These are phyloP conservation scores for Pholis gunnellus DNA, from an alignment of 2,113 vertebrate species.

Conservation along the genomic window DNA sequence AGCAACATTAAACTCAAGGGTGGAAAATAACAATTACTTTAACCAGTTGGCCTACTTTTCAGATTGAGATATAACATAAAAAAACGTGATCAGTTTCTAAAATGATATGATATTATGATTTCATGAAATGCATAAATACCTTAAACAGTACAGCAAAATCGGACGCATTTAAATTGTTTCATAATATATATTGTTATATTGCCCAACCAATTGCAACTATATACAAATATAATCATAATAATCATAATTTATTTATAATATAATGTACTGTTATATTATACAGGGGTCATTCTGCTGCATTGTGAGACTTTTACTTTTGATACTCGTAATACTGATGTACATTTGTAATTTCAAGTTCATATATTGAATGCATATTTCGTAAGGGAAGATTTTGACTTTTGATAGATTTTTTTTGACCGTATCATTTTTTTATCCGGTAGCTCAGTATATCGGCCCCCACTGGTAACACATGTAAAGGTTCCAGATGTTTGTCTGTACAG, in stretches of 20 bases:
- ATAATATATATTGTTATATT: too few relatives aligned
- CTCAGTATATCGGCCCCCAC: not conserved
- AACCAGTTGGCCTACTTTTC: not conserved
- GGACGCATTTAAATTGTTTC: too few relatives aligned
- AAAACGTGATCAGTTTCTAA: too few relatives aligned
- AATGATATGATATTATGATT: too few relatives aligned
- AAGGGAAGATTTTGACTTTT: not conserved
- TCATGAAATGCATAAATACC: too few relatives aligned
- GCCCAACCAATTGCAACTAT: too few relatives aligned
- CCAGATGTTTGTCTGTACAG: not conserved
- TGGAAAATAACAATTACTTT: too few relatives aligned
- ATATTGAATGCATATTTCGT: not conserved
- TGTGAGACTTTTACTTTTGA: not conserved
- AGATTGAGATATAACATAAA: too few relatives aligned
- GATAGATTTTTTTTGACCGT: not conserved
- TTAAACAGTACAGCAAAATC: too few relatives aligned
- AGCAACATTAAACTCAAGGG: too few relatives aligned
- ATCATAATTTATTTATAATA: not conserved
- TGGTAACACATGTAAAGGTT: not conserved
- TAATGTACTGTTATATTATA: not conserved
- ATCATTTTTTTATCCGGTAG: too few relatives aligned
- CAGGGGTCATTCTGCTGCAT: not conserved
- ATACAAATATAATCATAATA: too few relatives aligned
- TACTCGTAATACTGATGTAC: not conserved
- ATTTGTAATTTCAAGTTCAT: not conserved